phyloP scores from a whole-genome alignment of 2,888 invertebrate genomes.

The Bombyx huttoni region DNA sequence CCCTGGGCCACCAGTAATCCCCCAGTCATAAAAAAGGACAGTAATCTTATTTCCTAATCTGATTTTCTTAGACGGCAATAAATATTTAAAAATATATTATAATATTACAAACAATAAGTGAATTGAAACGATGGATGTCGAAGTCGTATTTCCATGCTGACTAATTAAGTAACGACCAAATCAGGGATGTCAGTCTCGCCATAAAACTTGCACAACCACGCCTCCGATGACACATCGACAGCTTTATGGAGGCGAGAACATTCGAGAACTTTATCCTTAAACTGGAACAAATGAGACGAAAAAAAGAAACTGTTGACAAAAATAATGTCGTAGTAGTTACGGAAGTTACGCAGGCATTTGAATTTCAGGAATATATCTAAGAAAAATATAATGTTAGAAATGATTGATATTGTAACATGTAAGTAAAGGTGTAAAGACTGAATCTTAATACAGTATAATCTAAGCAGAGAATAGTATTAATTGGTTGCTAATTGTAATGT shows the following conservation, averaged over 20 bases:
- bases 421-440: no score
- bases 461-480: no score
- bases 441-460: no score
- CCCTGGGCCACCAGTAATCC: no score
- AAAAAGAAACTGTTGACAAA: background rate
- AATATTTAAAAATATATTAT: no score
- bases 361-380: no score
- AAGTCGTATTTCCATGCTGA: background rate
- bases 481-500: no score
- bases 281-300: background rate
- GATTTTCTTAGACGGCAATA: no score
- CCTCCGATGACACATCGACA: constrained; percentile 57
- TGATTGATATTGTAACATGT: no score
- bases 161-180: constrained; percentile 17
- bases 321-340: background rate
- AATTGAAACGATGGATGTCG: background rate
- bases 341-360: background rate
- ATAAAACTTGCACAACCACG: constrained; percentile 50
- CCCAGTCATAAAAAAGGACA: no score
- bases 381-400: no score
- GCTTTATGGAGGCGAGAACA: constrained; percentile 37
- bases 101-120: background rate
- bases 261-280: constrained; percentile 12
- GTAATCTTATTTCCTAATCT: no score
- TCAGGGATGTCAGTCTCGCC: constrained; percentile 29